Conservation (phyloP, 1,140 invertebrate genomes). For the Polypedilum vanderplanki region DNA sequence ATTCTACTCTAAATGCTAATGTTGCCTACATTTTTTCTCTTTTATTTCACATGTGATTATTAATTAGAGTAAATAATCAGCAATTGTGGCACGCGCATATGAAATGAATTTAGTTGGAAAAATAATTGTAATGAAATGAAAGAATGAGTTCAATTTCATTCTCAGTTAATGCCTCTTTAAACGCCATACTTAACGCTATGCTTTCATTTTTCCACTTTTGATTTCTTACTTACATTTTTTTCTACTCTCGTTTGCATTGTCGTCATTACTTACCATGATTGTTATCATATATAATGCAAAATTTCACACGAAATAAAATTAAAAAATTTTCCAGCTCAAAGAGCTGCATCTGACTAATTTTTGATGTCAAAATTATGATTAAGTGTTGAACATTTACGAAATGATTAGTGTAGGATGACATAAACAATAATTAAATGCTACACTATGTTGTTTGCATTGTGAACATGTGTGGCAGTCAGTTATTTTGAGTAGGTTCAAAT, state of each 20-base stretch:
- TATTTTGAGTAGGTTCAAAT: no score
- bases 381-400: not conserved
- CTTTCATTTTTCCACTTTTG: conserved; percentile 13
- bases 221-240: not conserved
- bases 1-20: no score
- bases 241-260: not conserved
- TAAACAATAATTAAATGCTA: conserved; percentile 13
- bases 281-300: not conserved
- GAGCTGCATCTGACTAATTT: not conserved
- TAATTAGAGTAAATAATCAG: not conserved
- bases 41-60: conserved; percentile 1
- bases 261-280: not conserved
- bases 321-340: no score
- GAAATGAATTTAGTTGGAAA: not conserved
- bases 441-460: not conserved
- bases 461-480: no score
- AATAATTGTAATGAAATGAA: not conserved
- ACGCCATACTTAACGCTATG: not conserved
- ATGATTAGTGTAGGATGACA: conserved; percentile 17
- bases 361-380: not conserved
- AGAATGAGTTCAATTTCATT: conserved; percentile 19
- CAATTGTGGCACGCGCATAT: conserved; percentile 3
- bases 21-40: no score
- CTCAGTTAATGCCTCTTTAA: not conserved
- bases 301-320: no score